A percentile compares a stretch with the other conserved stretches of the same genome.
Conservation (phyloP, 2,888 invertebrate genomes). For the Muscina levida region DNA sequence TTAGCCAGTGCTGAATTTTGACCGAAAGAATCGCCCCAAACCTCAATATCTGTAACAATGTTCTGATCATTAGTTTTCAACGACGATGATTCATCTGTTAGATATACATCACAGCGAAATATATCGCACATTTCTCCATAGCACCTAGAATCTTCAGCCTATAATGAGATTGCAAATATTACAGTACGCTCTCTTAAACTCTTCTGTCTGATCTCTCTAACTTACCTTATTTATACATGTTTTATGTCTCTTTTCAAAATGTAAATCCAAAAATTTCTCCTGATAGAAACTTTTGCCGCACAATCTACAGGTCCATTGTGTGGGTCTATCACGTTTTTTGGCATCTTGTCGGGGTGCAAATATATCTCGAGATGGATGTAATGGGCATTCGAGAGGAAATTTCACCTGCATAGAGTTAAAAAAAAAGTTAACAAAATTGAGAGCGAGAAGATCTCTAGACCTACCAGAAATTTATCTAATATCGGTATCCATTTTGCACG, state of each 20-base stretch:
- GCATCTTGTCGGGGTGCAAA: conserved; percentile 92
- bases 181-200: not conserved
- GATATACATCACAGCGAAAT: conserved; percentile 94
- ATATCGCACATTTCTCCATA: conserved; percentile 97
- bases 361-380: conserved; percentile 92
- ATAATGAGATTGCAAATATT: no score
- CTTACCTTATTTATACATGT: conserved; percentile 90
- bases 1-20: conserved; percentile 81
- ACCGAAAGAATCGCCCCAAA: conserved; percentile 88
- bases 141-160: conserved; percentile 96
- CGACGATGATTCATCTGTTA: conserved; percentile 85
- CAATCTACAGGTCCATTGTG: conserved; percentile 94
- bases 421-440: not conserved
- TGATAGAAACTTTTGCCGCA: conserved; percentile 96
- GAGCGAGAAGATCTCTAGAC: not conserved
- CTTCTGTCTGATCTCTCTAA: no score
- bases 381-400: conserved; percentile 93
- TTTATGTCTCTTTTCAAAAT: conserved; percentile 94
- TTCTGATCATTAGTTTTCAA: conserved; percentile 84
- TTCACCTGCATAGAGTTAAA: conserved; percentile 82
- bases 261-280: conserved; percentile 91
- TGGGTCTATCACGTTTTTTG: conserved; percentile 91
- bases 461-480: conserved; percentile 89
- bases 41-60: conserved; percentile 89
- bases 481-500: conserved; percentile 95